Evolutionary conservation across 1,140 invertebrate genomes (phyloP).

Genomic region (Drosophila bifasciata): DNA sequence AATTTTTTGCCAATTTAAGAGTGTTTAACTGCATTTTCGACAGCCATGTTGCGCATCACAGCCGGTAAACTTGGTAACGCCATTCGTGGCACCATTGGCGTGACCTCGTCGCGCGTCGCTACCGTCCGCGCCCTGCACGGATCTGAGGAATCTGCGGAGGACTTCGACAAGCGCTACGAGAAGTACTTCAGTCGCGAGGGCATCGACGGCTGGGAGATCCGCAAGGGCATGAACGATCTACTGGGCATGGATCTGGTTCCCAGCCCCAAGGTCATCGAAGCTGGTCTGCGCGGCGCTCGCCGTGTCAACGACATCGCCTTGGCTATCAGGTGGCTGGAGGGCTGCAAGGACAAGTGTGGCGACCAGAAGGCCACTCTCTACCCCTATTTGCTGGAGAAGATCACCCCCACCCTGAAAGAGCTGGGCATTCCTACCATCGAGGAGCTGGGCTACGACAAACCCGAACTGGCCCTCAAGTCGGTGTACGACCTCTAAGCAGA

Average conservation of each 20-base stretch:
- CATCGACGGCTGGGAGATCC: constrained; percentile 98
- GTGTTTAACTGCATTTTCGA: constrained; percentile 29
- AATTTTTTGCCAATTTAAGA: constrained; percentile 58
- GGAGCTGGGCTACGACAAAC: constrained; percentile 98
- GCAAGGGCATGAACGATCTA: constrained; percentile 93
- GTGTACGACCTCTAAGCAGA: constrained; percentile 88
- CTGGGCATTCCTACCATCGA: constrained; percentile 97
- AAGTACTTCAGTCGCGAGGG: constrained; percentile 94
- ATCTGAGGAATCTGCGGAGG: constrained; percentile 86
- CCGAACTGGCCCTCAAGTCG: constrained; percentile 93
- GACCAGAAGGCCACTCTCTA: constrained; percentile 91
- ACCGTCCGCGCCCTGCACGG: constrained; percentile 81
- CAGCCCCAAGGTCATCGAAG: constrained; percentile 96
- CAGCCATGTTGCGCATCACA: constrained; percentile 85
- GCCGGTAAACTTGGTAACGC: constrained; percentile 81
- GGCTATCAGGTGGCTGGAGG: constrained; percentile 96
- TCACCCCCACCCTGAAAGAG: constrained; percentile 95
- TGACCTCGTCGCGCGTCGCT: constrained; percentile 52
- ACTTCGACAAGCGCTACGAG: constrained; percentile 91
- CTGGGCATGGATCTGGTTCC: constrained; percentile 96
- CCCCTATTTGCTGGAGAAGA: constrained; percentile 96
- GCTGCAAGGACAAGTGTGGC: constrained; percentile 96
- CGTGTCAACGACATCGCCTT: constrained; percentile 97
- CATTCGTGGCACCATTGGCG: constrained; percentile 73
- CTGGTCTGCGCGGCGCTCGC: constrained; percentile 96